These are phyloP conservation scores for Cistogaster globosa DNA, from an alignment of 2,888 invertebrate genomes.

Conservation along the genomic window DNA sequence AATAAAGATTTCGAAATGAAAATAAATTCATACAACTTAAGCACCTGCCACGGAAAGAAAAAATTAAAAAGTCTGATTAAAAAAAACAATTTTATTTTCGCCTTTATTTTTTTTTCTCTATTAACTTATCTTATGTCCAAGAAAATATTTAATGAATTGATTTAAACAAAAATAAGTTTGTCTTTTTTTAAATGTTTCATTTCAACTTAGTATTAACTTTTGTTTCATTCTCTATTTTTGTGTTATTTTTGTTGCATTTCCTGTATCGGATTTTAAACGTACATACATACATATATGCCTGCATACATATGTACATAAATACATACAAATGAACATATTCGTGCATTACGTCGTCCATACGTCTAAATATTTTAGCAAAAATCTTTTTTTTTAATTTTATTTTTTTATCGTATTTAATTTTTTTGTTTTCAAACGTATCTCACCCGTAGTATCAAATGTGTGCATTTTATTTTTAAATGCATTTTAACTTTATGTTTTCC, in stretches of 20 bases:
- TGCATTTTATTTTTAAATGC: slow-evolving; percentile 35
- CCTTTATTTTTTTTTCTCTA: slow-evolving; percentile 12
- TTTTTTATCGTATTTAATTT: not conserved
- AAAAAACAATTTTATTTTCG: slow-evolving; percentile 9
- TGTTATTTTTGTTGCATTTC: slow-evolving; percentile 61
- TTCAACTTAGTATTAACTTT: slow-evolving; percentile 18
- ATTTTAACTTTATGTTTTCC: slow-evolving; percentile 67
- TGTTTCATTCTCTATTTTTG: slow-evolving; percentile 36
- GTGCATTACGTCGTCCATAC: no score
- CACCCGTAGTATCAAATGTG: slow-evolving; percentile 3
- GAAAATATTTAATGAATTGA: not conserved
- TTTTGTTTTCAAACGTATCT: not conserved
- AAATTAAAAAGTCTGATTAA: not conserved
- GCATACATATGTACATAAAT: no score
- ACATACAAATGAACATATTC: no score
- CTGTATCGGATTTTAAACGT: slow-evolving; percentile 35
- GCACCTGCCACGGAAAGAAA: slow-evolving; percentile 37
- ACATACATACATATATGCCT: no score
- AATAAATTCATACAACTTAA: slow-evolving; percentile 5
- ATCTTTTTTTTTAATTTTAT: slow-evolving; percentile 10
- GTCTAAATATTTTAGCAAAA: slow-evolving; percentile 16
- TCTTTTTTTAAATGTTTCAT: slow-evolving; percentile 13
- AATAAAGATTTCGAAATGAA: slow-evolving; percentile 8
- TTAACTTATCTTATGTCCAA: slow-evolving; percentile 19
- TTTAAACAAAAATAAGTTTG: not conserved